Conservation (phyloP, 1,140 invertebrate species). For the Drosophila cardini region DNA sequence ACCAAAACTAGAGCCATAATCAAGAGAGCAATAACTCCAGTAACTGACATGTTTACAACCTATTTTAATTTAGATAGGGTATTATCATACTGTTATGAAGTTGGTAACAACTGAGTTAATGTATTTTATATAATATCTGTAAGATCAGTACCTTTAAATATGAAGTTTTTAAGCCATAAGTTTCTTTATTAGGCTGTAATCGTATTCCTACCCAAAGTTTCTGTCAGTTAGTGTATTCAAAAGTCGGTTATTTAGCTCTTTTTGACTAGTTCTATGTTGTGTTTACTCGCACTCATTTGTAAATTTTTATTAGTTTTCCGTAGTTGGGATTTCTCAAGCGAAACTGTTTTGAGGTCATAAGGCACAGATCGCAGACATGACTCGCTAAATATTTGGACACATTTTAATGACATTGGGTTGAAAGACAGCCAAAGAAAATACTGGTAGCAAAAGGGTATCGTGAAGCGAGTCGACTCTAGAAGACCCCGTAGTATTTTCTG, state of each 20-base stretch:
- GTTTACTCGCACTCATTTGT: constrained; percentile 50
- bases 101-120: background rate
- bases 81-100: background rate
- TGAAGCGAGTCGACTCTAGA: too few relatives aligned
- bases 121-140: background rate
- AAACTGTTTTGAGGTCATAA: constrained; percentile 74
- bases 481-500: too few relatives aligned
- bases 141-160: too few relatives aligned
- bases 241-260: background rate
- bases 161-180: too few relatives aligned
- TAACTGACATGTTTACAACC: constrained; percentile 5
- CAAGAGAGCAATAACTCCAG: constrained; percentile 21
- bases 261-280: background rate
- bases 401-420: constrained; percentile 47
- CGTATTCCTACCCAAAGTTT: too few relatives aligned
- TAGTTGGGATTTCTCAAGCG: constrained; percentile 71
- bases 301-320: constrained; percentile 39
- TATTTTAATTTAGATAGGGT: background rate
- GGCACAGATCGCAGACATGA: constrained; percentile 58
- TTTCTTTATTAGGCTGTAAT: too few relatives aligned
- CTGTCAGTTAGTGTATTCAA: constrained; percentile 3
- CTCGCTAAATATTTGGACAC: constrained; percentile 56
- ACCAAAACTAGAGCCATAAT: constrained; percentile 27
- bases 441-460: too few relatives aligned
- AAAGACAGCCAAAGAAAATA: background rate